Percentiles rank a stretch among this genome's conserved stretches.
phyloP scores from a whole-genome alignment of 2,888 invertebrate species.

The Epinotia demarniana region DNA sequence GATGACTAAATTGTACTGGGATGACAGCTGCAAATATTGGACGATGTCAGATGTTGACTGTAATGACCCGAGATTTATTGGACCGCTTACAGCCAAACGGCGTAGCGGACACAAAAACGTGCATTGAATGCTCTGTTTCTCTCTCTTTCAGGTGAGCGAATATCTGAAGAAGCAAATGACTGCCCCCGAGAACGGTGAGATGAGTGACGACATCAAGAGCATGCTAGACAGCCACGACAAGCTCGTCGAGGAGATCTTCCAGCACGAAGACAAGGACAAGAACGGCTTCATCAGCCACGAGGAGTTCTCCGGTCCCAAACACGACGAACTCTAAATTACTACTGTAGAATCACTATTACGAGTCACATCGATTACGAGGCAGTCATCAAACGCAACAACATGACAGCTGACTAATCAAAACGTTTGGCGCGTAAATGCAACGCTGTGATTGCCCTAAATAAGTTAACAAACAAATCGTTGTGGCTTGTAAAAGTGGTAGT shows the following conservation, averaged over 20 bases:
- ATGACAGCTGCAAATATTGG: too few relatives aligned
- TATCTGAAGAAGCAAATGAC: constrained; percentile 97
- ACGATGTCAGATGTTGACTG: too few relatives aligned
- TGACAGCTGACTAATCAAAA: background rate
- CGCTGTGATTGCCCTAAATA: background rate
- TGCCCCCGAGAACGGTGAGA: constrained; percentile 89
- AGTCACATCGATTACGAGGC: constrained; percentile 8
- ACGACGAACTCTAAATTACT: constrained; percentile 94
- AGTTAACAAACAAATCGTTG: background rate
- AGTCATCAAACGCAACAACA: background rate
- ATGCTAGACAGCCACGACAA: constrained; percentile 96
- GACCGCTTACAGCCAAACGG: too few relatives aligned
- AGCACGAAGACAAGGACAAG: constrained; percentile 98
- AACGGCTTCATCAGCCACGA: constrained; percentile 98
- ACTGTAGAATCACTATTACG: background rate
- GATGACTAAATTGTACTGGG: too few relatives aligned
- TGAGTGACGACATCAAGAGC: constrained; percentile 91
- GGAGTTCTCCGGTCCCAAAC: constrained; percentile 98
- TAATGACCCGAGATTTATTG: too few relatives aligned
- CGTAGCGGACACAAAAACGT: background rate
- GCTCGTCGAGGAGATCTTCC: constrained; percentile 98
- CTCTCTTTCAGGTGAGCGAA: constrained; percentile 90
- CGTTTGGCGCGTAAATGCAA: background rate
- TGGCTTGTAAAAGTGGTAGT: constrained; percentile 13
- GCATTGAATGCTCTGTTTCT: constrained; percentile 7